These are phyloP conservation scores for Archips crataeganus DNA, from an alignment of 2,888 invertebrate species.

Conservation along the genomic window DNA sequence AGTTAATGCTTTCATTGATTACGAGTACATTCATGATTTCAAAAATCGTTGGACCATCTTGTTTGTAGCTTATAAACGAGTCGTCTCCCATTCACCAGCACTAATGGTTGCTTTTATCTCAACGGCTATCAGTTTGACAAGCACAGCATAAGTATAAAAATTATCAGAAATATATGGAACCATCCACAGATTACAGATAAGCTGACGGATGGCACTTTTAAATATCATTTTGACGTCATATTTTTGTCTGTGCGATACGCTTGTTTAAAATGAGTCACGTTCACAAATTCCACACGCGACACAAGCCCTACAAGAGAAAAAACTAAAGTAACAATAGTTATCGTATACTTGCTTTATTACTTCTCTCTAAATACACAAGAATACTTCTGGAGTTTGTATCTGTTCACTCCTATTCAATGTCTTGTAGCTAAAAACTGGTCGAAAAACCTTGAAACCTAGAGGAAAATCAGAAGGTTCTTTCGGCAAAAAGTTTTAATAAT, in stretches of 20 bases:
- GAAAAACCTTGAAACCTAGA: not conserved
- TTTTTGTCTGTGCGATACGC: not conserved
- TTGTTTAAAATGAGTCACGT: not conserved
- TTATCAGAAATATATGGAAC: not conserved
- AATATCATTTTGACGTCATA: slow-evolving; percentile 4
- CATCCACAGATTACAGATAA: slow-evolving; percentile 2
- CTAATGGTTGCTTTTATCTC: not conserved
- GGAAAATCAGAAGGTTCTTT: slow-evolving; percentile 18
- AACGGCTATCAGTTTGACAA: not conserved
- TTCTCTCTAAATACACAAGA: too few species aligned
- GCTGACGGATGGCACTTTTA: not conserved
- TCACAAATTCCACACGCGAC: not conserved
- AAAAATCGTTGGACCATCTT: too few species aligned
- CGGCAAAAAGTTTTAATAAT: slow-evolving; percentile 1
- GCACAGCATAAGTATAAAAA: not conserved
- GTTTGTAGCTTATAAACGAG: too few species aligned
- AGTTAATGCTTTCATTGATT: too few species aligned
- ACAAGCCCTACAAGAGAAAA: not conserved
- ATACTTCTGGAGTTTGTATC: not conserved
- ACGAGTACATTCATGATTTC: too few species aligned
- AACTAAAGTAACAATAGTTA: not conserved
- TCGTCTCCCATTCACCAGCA: too few species aligned
- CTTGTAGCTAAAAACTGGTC: not conserved
- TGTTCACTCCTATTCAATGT: not conserved
- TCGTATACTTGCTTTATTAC: too few species aligned